Conservation (phyloP, 1,140 invertebrate species). For the Lasioglossum albipes region DNA sequence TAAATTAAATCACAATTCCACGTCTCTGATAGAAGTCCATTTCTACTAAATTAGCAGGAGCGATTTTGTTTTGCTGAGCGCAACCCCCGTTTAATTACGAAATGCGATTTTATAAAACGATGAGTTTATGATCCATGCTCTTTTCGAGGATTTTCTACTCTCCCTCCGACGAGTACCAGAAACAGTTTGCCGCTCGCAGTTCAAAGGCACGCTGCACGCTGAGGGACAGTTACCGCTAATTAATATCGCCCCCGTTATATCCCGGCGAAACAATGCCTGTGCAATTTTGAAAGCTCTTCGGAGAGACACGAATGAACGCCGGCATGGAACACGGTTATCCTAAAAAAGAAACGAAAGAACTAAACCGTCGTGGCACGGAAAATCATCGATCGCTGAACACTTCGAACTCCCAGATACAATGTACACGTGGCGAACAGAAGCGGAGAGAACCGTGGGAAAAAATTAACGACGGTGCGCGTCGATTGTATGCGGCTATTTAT, state of each 20-base stretch:
- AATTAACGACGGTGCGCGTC: slow-evolving; percentile 9
- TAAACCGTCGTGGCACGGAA: neutral
- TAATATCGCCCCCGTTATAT: neutral
- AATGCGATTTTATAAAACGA: too few relatives aligned
- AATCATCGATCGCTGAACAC: neutral
- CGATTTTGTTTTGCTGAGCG: too few relatives aligned
- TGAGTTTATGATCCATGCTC: too few relatives aligned
- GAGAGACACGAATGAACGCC: neutral
- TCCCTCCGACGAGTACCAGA: too few relatives aligned
- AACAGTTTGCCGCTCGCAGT: too few relatives aligned
- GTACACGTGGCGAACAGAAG: slow-evolving; percentile 11
- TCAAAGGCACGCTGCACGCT: neutral
- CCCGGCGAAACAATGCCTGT: neutral
- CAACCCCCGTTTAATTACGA: too few relatives aligned
- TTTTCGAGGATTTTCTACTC: too few relatives aligned
- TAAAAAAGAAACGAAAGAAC: neutral
- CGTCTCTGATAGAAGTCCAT: neutral
- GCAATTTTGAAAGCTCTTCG: neutral
- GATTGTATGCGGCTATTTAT: slow-evolving; percentile 24
- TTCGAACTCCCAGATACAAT: neutral
- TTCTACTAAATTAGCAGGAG: neutral
- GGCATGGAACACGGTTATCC: neutral
- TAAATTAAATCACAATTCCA: too few relatives aligned
- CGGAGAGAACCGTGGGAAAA: neutral
- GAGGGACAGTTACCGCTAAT: slow-evolving; percentile 22